These are phyloP conservation scores for Heliothis virescens DNA, from an alignment of 1,140 invertebrate genomes.

Conservation along the genomic window DNA sequence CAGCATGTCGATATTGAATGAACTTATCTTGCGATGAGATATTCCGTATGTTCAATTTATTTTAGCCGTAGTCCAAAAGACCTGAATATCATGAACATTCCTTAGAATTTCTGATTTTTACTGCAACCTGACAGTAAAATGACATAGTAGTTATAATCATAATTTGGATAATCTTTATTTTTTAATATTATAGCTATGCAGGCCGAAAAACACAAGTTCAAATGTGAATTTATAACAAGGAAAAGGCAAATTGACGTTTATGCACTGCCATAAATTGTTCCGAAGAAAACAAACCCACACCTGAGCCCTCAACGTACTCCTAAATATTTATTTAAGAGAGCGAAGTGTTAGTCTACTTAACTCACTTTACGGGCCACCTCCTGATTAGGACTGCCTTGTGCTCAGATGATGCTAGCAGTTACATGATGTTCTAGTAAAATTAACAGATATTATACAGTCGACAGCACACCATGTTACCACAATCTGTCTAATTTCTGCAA, in stretches of 20 bases:
- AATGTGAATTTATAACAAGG: slow-evolving; percentile 68
- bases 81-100: not conserved
- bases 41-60: slow-evolving; percentile 10
- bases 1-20: not conserved
- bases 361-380: slow-evolving; percentile 23
- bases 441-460: too few relatives aligned
- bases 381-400: slow-evolving; percentile 13
- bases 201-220: slow-evolving; percentile 49
- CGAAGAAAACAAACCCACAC: slow-evolving; percentile 52
- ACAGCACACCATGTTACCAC: too few relatives aligned
- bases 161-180: too few relatives aligned
- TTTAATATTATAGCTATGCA: too few relatives aligned
- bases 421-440: slow-evolving; percentile 5
- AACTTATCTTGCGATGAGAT: not conserved
- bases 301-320: slow-evolving; percentile 54
- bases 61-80: not conserved
- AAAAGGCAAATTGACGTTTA: slow-evolving; percentile 66
- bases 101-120: too few relatives aligned
- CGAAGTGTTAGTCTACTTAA: slow-evolving; percentile 24
- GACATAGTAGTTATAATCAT: too few relatives aligned
- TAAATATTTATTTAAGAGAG: slow-evolving; percentile 49
- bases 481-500: too few relatives aligned
- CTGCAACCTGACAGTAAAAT: too few relatives aligned
- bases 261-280: slow-evolving; percentile 63
- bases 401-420: not conserved